Percentiles rank a stretch among this genome's conserved stretches.
These are phyloP conservation scores for Edolisoma coerulescens DNA, from an alignment of 2,113 vertebrate genomes.

Conservation along the genomic window DNA sequence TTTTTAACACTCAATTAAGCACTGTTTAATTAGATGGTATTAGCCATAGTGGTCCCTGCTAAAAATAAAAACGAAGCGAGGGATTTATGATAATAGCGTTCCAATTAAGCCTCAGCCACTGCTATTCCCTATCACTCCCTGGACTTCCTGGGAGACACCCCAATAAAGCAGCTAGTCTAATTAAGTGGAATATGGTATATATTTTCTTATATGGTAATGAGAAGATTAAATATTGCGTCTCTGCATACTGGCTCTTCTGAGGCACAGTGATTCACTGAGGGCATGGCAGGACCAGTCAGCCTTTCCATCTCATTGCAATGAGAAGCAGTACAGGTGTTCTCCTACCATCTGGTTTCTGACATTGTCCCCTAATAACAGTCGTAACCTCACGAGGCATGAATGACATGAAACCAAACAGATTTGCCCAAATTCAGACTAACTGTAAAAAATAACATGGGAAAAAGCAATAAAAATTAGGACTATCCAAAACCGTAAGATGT, in stretches of 20 bases:
- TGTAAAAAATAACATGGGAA: not conserved
- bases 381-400: not conserved
- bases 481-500: fast-evolving
- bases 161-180: not conserved
- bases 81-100: not conserved
- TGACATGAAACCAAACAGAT: not conserved
- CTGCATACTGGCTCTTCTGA: not conserved
- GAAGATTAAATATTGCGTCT: not conserved
- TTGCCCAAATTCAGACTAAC: not conserved
- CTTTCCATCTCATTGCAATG: not conserved
- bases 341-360: not conserved
- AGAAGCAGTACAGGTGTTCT: not conserved
- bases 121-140: not conserved
- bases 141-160: not conserved
- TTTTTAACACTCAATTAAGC: slow-evolving; percentile 37
- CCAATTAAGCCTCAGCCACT: not conserved
- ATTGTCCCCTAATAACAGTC: not conserved
- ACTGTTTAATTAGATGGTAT: slow-evolving; percentile 16
- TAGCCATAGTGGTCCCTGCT: not conserved
- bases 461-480: not conserved
- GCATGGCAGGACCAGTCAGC: not conserved
- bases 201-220: not conserved
- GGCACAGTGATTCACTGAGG: not conserved
- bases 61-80: not conserved
- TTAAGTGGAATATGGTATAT: not conserved